phyloP scores from a whole-genome alignment of 2,888 invertebrate genomes.

The Synanthedon myopaeformis region DNA sequence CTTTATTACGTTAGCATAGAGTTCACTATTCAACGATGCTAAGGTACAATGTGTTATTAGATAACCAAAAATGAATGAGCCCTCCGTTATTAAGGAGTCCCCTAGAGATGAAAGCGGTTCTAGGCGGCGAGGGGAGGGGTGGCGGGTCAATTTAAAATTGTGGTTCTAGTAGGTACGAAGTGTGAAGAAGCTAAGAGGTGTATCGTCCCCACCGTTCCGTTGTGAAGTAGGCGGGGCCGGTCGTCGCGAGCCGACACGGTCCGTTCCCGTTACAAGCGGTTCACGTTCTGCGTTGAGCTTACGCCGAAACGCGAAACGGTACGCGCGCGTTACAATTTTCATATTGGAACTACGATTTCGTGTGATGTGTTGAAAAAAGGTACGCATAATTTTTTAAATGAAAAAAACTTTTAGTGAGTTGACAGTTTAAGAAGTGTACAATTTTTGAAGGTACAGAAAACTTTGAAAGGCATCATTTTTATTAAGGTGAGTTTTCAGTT shows the following conservation, averaged over 20 bases:
- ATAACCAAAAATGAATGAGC: slow-evolving; percentile 27
- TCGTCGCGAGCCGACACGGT: slow-evolving; percentile 23
- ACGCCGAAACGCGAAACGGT: slow-evolving; percentile 39
- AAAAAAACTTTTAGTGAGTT: no score
- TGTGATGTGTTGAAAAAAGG: not conserved
- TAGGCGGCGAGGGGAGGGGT: slow-evolving; percentile 16
- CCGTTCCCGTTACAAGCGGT: slow-evolving; percentile 48
- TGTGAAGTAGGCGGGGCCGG: slow-evolving; percentile 50
- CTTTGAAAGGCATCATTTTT: no score
- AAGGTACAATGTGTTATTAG: slow-evolving; percentile 17
- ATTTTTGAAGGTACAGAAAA: no score
- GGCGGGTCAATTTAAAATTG: slow-evolving; percentile 30
- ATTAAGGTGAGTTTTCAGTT: no score
- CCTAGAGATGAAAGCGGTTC: not conserved
- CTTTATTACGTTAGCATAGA: slow-evolving; percentile 4
- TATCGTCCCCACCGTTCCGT: slow-evolving; percentile 44
- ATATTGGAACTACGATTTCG: not conserved
- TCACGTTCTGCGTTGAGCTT: slow-evolving; percentile 50
- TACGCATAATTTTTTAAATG: not conserved
- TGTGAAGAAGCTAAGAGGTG: slow-evolving; percentile 67
- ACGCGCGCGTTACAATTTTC: slow-evolving; percentile 29
- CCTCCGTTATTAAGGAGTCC: slow-evolving; percentile 8
- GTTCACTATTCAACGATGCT: slow-evolving; percentile 14
- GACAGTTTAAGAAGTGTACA: no score
- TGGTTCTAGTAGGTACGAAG: slow-evolving; percentile 59